A percentile compares a stretch with the other conserved stretches of the same genome.
Conservation (phyloP, 2,888 invertebrate genomes). For the Nasonovia ribisnigri region DNA sequence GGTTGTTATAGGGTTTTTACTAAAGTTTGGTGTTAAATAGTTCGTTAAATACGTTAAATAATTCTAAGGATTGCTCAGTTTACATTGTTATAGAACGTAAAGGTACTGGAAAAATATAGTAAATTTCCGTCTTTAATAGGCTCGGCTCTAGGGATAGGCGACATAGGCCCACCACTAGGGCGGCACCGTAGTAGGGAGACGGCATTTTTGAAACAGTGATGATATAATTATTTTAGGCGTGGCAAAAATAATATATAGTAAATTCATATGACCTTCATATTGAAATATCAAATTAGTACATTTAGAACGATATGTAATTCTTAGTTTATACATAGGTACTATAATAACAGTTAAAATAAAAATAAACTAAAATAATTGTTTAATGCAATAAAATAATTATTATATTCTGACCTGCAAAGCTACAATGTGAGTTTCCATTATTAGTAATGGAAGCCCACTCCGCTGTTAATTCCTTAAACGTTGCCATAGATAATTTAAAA, state of each 20-base stretch:
- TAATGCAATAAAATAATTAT: background rate
- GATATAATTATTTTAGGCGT: too few species aligned
- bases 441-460: conserved; percentile 35
- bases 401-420: conserved; percentile 28
- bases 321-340: background rate
- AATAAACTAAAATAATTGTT: background rate
- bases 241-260: background rate
- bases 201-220: too few species aligned
- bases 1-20: background rate
- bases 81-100: background rate
- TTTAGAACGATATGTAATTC: background rate
- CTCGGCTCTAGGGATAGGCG: too few species aligned
- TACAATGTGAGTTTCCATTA: background rate
- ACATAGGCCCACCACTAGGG: too few species aligned
- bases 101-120: background rate
- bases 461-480: conserved; percentile 42
- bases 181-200: too few species aligned
- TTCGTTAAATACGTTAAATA: too few species aligned
- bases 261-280: background rate
- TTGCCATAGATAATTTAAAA: conserved; percentile 15
- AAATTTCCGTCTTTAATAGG: too few species aligned
- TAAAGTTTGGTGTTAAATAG: background rate
- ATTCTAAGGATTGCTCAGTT: background rate
- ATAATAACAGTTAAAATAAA: background rate
- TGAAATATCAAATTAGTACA: background rate